A percentile compares a stretch with the other conserved stretches of the same genome.
phyloP scores from a whole-genome alignment of 92 coral and sea anemone genomes.

The Palythoa grandis region DNA sequence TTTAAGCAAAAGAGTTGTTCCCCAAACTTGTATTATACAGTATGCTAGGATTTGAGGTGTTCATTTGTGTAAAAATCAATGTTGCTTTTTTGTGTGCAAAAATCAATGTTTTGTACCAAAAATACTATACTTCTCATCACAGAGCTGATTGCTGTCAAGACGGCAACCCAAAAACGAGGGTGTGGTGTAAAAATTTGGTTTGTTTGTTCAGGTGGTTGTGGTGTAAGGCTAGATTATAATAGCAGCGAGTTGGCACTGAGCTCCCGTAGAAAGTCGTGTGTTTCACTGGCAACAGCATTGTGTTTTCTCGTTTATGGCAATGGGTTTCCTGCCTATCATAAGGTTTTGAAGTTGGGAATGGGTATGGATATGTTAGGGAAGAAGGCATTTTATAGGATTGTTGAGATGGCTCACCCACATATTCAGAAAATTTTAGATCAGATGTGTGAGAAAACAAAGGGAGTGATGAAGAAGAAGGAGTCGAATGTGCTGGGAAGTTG shows the following conservation, averaged over 20 bases:
- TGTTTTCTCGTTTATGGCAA: conserved; percentile 9
- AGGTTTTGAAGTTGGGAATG: conserved; percentile 38
- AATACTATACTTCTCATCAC: too few species aligned
- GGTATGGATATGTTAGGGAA: conserved; percentile 22
- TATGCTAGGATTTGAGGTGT: too few species aligned
- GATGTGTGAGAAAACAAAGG: conserved; percentile 36
- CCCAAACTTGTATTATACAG: too few species aligned
- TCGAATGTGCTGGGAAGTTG: conserved; percentile 32
- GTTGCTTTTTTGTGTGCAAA: too few species aligned
- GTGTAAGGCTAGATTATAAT: background rate
- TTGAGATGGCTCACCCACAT: conserved; percentile 42
- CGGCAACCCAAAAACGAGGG: too few species aligned
- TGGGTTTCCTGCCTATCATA: conserved; percentile 45
- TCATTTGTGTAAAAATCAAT: too few species aligned
- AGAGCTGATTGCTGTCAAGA: too few species aligned
- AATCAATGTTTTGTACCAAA: too few species aligned
- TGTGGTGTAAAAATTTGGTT: conserved; percentile 35
- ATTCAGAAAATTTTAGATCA: conserved; percentile 34
- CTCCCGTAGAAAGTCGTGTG: background rate
- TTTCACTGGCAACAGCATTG: background rate
- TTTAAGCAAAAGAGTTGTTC: too few species aligned
- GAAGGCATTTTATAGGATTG: conserved; percentile 16
- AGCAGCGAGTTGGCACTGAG: background rate
- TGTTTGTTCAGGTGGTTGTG: conserved; percentile 1
- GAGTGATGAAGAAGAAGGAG: conserved; percentile 35